Conservation (phyloP, 2,797 vertebrate genomes). For the Neoniphon sammara region DNA sequence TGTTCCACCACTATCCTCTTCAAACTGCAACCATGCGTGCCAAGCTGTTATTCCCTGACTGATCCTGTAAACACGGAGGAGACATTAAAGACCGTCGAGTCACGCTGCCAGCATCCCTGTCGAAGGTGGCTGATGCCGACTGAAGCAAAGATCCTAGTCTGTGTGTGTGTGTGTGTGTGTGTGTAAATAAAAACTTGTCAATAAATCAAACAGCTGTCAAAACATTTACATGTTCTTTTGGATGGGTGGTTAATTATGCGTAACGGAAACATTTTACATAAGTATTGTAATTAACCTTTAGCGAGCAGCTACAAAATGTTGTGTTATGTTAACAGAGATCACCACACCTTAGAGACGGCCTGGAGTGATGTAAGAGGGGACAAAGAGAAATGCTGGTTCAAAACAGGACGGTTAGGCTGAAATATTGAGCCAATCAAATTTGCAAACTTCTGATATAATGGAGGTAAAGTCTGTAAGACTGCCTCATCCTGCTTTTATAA, state of each 20-base stretch:
- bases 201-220: conserved; percentile 62
- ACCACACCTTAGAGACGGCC: background rate
- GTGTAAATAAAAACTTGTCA: conserved; percentile 41
- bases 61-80: conserved; percentile 51
- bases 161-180: conserved; percentile 16
- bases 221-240: conserved; percentile 53
- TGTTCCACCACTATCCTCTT: background rate
- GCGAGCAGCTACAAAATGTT: conserved; percentile 1
- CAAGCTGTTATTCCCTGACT: conserved; percentile 10
- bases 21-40: conserved; percentile 1
- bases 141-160: conserved; percentile 10
- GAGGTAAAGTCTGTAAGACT: too few species aligned
- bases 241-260: conserved; percentile 44
- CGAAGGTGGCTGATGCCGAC: conserved; percentile 17
- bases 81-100: conserved; percentile 10
- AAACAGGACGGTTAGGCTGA: too few species aligned
- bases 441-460: too few species aligned
- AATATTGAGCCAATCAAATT: too few species aligned
- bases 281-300: background rate
- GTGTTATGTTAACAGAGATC: background rate
- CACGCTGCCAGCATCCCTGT: conserved; percentile 25
- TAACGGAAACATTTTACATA: conserved; percentile 34
- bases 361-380: background rate
- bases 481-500: too few species aligned
- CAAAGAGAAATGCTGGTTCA: background rate